Conservation (phyloP, 2,888 invertebrate species). For the Villa cingulata region DNA sequence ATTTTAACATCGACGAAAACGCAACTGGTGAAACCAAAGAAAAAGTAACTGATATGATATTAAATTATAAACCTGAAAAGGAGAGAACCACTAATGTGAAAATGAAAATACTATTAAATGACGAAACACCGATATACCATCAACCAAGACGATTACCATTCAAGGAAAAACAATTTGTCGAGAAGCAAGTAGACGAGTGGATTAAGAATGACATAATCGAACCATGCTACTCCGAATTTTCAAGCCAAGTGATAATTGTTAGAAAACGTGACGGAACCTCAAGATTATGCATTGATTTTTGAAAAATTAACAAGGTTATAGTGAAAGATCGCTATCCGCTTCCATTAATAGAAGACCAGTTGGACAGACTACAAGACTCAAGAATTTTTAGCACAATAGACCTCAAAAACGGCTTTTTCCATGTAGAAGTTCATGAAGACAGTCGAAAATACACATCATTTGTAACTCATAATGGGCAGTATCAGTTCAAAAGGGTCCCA, state of each 20-base stretch:
- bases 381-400: no score
- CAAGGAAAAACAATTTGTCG: no score
- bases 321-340: no score
- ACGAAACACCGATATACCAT: slow-evolving; percentile 19
- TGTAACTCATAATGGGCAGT: slow-evolving; percentile 17
- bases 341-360: no score
- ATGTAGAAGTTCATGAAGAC: slow-evolving; percentile 8
- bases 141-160: slow-evolving; percentile 17
- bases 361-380: no score
- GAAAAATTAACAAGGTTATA: no score
- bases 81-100: slow-evolving; percentile 12
- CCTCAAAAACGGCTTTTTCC: slow-evolving; percentile 14
- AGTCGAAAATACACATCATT: slow-evolving; percentile 13
- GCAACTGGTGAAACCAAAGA: not conserved
- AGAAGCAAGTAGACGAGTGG: no score
- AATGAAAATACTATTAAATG: slow-evolving; percentile 20
- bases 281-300: no score
- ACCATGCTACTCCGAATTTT: no score
- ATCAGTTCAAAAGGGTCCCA: slow-evolving; percentile 13
- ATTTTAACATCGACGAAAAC: no score
- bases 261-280: not conserved
- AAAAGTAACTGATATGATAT: slow-evolving; percentile 12
- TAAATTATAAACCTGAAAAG: slow-evolving; percentile 16
- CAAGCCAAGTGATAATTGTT: no score
- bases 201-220: no score